Percentiles rank a stretch among this genome's conserved stretches.
phyloP scores from a whole-genome alignment of 2,888 invertebrate species.

The Drosophila stalkeri region DNA sequence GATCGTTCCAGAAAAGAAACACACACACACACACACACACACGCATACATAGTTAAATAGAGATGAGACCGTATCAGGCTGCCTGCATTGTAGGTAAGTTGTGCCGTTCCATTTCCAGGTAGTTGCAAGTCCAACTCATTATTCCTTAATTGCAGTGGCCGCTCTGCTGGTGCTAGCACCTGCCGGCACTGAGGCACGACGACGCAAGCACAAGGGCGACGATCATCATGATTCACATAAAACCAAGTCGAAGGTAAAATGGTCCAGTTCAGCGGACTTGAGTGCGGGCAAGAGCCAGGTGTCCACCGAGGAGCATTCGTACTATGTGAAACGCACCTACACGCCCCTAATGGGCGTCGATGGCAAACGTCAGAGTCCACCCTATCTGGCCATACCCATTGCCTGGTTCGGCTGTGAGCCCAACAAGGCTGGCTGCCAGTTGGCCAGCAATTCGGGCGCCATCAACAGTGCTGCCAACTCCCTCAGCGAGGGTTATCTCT shows the following conservation, averaged over 20 bases:
- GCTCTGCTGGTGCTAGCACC: conserved; percentile 60
- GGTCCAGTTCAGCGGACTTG: conserved; percentile 77
- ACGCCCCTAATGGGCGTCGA: conserved; percentile 44
- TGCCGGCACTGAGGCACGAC: conserved; percentile 62
- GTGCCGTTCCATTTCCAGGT: neutral
- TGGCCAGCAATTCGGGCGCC: conserved; percentile 58
- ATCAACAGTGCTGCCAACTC: conserved; percentile 70
- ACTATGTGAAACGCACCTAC: conserved; percentile 82
- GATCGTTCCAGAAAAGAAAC: conserved; percentile 33
- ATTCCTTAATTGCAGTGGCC: conserved; percentile 40
- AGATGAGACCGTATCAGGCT: conserved; percentile 60
- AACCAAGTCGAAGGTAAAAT: conserved; percentile 81
- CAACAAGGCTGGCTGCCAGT: conserved; percentile 56
- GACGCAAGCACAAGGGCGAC: conserved; percentile 71
- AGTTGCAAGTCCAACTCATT: neutral
- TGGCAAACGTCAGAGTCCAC: conserved; percentile 65
- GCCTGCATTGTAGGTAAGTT: conserved; percentile 63
- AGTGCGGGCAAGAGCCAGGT: conserved; percentile 65
- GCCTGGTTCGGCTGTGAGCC: conserved; percentile 75
- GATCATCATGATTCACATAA: conserved; percentile 57
- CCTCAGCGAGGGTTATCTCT: conserved; percentile 76
- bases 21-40: neutral
- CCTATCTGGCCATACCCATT: conserved; percentile 80
- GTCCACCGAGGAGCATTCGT: conserved; percentile 80
- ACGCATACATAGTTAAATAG: neutral